Evolutionary conservation across 1,140 invertebrate genomes (phyloP).

Genomic region (Lepidotrigona ventralis): DNA sequence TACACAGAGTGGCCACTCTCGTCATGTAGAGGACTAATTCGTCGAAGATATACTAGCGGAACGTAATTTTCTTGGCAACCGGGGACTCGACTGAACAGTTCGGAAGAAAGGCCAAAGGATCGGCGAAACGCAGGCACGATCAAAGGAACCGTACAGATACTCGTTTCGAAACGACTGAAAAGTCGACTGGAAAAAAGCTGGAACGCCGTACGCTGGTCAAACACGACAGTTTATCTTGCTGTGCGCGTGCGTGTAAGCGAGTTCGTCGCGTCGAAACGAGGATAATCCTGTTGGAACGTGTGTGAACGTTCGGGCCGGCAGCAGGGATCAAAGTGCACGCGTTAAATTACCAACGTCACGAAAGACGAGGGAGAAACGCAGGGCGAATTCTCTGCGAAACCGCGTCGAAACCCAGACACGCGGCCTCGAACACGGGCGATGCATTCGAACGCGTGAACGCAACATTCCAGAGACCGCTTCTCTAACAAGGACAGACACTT

Average conservation of each 20-base stretch:
- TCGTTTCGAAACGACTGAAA: not conserved
- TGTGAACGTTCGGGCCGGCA: not conserved
- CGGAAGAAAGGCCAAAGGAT: not conserved
- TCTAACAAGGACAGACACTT: constrained; percentile 56
- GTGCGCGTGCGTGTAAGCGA: too few species aligned
- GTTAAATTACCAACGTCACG: constrained; percentile 21
- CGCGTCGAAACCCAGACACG: not conserved
- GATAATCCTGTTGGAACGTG: constrained; percentile 19
- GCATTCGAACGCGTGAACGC: constrained; percentile 36
- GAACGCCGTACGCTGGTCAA: not conserved
- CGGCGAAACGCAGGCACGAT: not conserved
- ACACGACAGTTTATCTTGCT: not conserved
- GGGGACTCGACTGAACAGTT: not conserved
- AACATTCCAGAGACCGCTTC: constrained; percentile 32
- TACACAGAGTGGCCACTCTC: constrained; percentile 28
- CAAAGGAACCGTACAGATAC: not conserved
- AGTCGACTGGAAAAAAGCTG: not conserved
- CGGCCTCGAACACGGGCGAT: not conserved
- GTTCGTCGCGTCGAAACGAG: constrained; percentile 34
- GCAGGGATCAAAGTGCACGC: constrained; percentile 33
- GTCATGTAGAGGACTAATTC: not conserved
- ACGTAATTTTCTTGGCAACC: not conserved
- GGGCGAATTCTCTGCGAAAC: constrained; percentile 29
- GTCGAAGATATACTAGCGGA: not conserved
- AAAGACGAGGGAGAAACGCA: constrained; percentile 1